Evolutionary conservation across 2,797 vertebrate genomes (phyloP).

Genomic region (Sebastes oblongus): DNA sequence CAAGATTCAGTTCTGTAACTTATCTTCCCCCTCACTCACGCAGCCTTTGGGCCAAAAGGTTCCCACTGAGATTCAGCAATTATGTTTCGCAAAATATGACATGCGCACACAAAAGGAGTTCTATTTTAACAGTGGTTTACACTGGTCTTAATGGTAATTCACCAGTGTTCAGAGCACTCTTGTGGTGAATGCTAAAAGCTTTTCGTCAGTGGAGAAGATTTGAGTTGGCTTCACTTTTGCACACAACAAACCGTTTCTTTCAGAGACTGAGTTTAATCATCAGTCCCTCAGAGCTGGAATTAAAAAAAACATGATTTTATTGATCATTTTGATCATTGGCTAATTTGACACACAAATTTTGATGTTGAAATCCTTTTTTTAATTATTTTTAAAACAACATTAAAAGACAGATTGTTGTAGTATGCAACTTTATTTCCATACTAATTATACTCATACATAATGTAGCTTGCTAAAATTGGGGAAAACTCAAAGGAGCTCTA

Average conservation of each 20-base stretch:
- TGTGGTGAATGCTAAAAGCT: not conserved
- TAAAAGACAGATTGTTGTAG: no score
- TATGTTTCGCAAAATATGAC: not conserved
- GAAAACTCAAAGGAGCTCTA: no score
- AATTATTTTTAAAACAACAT: no score
- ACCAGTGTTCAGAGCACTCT: not conserved
- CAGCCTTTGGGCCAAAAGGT: constrained; percentile 16
- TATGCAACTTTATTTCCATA: no score
- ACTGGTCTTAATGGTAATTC: not conserved
- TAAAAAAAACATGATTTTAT: not conserved
- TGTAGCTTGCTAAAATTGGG: no score
- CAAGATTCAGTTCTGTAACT: not conserved
- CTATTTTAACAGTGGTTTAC: not conserved
- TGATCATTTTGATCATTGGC: not conserved
- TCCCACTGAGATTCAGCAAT: constrained; percentile 12
- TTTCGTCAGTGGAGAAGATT: not conserved
- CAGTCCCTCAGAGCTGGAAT: not conserved
- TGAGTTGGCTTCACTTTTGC: not conserved
- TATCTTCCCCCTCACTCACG: constrained; percentile 7
- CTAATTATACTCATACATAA: no score
- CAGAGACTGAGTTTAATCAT: not conserved
- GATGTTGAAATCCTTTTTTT: no score
- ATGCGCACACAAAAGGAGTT: not conserved
- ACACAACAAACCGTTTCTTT: not conserved
- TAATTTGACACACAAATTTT: no score